Evolutionary conservation across 92 coral and sea anemone genomes (phyloP), one percentile per base, ranked within the genome.

Genomic region (Meandrina meandrites): DNA sequence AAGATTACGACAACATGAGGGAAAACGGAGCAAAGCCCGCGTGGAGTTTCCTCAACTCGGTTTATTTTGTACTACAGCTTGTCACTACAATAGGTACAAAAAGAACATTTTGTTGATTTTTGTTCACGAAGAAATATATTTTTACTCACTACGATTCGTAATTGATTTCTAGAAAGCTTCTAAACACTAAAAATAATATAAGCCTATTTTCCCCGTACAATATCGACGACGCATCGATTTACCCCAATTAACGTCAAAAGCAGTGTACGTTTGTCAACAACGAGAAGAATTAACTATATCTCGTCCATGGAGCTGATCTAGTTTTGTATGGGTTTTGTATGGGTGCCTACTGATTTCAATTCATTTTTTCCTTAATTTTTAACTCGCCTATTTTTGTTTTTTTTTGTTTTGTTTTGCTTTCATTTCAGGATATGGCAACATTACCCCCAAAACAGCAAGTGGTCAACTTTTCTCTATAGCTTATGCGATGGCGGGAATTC

Each of bases 401-500:
- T n/a, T n/a, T n/a, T n/a, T n/a, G n/a, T n/a, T n/a, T n/a, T n/a
- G n/a, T n/a, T n/a, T n/a, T n/a, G n/a, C n/a, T n/a, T n/a, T n/a
- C n/a, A n/a, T 54, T 60, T 11, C 21, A 90, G 92, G 90, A 0
- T 90, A 86, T 72, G 93, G 93, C 67, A 87, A 83, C 21, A 78
- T 87, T 21, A 90, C 92, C 28, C 92, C 92, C 18, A 78, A 18
- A 9, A 90, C 90, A 11, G 57, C 75, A 9, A 34, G 50, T 24
- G 92, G 92, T 8, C 90, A 90, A 37, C 54, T 90, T n/a, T 66
- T 90, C 40, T 75, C 90, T 14, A 9, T 90, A 12, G 45, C 62
- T 14, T 90, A 86, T 78, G 90, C 87, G 31, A 18, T 86, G 28
- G 69, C 50, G 6, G 92, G 92, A 18, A 90, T 90, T 34, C 92